Base-by-base conservation (phyloP, 2,797 vertebrate genomes). In the Periparus ater region DNA sequence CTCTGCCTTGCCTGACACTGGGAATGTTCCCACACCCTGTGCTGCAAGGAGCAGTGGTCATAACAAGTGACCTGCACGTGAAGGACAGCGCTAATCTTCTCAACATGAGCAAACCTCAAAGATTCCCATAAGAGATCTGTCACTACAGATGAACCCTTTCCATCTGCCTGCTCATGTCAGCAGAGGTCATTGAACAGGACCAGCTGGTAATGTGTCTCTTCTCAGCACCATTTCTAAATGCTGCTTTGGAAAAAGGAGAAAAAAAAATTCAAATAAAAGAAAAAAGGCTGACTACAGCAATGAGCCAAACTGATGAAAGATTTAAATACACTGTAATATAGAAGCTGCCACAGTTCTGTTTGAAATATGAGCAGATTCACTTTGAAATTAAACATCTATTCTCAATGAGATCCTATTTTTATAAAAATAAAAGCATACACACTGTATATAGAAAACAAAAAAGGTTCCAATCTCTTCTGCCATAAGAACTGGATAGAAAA, bases 151-250 rank as follows among this genome's bases (percentile, higher is more conserved):
- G 96, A 98, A 93, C 95, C 95, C 93, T 95, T 97, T 97, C 97
- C 97, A 98, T 96, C 97, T 97, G 97, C 92, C 95, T 97, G 96
- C 95, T 91, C 94, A 96, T 97, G 95, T 94, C 90, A 96, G 95
- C 85, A 97, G 76, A 97, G 93, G 96, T 97, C 97, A 97, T 97
- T 97, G 95, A 97, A 94, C 96, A 91, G 93, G 91, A 94, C 89
- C 97, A 97, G 96, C 96, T 97, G 96, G 95, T 96, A 96, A 94
- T 42, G 77, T 38, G 61, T 61, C 95, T 96, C 89, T 96, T 89
- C 97, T 96, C 94, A 89, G 97, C 81, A 95, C 81, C 65, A 83
- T 36, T 88, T 86, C 87, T 73, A 93, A 95, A 95, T 55, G 62
- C 80, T 96, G 89, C 86, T 93, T 87, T 87, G 72, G 89, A 93